Evolutionary conservation across 2,888 invertebrate genomes (phyloP), one percentile per base, ranked within the genome.

Genomic region (Emesis castigata): DNA sequence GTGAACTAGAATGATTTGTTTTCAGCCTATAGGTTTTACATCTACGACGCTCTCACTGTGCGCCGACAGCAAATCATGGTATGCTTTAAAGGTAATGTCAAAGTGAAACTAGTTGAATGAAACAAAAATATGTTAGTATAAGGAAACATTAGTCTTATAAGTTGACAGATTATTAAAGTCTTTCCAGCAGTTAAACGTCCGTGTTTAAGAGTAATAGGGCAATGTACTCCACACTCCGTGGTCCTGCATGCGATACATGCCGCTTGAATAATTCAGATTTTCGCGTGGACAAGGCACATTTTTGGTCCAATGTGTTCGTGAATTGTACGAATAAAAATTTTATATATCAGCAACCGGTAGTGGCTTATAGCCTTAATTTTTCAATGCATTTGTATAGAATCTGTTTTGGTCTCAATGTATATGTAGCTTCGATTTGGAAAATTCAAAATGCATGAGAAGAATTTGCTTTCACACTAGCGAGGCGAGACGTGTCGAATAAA

Each of bases 241-340:
- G 86, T 85, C 84, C 82, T 86, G 88, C 88, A 86, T 88, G 87
- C 88, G 88, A 85, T 87, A 86, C 89, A 91, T 88, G 87, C 87
- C 87, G 82, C 82, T 85, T 86, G 86, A 90, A 91, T 89, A 89
- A 87, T 88, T 87, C 76, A 85, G 85, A 87, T 89, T 90, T 89
- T 80, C 77, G 74, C 79, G 80, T 72, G 81, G 81, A 81, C 81
- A 78, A 71, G 80, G 69, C 75, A 77, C 84, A 85, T 85, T 84
- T 84, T 83, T 77, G 75, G 69, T 77, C 71, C 70, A 77, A 76
- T 77, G 73, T 78, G 69, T 82, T 82, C 77, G 69, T 73, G 77
- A 73, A 80, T 83, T 78, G 69, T 58, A 48, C 31, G 69, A 68
- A 77, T 72, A 71, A 68, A 69, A 58, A 58, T 58, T 58, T 58